Percentiles rank a stretch among this genome's conserved stretches.
Evolutionary conservation across 2,888 invertebrate species (phyloP).

Genomic region (Apoda limacodes): DNA sequence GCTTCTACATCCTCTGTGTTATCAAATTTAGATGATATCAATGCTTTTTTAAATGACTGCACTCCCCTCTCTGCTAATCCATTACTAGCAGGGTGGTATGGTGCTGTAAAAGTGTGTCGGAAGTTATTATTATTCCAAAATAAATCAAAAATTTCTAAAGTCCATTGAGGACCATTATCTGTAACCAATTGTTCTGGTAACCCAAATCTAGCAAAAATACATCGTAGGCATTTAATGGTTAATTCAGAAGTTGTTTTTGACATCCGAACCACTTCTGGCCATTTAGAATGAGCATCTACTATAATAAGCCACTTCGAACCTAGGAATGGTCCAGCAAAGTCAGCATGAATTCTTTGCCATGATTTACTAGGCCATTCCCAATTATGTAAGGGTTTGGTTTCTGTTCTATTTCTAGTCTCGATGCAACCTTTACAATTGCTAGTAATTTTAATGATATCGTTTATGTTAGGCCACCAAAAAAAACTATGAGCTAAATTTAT

Average conservation of each 20-base stretch:
- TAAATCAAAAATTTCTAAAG: not conserved
- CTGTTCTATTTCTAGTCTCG: not conserved
- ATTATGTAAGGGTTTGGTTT: not conserved
- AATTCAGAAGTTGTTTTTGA: not conserved
- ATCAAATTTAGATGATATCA: not conserved
- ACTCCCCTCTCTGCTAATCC: not conserved
- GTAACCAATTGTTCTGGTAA: slow-evolving; percentile 2
- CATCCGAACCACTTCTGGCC: slow-evolving; percentile 3
- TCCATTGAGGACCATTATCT: slow-evolving; percentile 5
- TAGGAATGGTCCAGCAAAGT: slow-evolving; percentile 9
- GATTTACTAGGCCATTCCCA: slow-evolving; percentile 9
- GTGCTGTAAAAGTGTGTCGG: slow-evolving; percentile 3
- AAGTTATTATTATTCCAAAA: slow-evolving; percentile 3
- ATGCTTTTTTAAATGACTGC: not conserved
- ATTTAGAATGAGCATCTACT: slow-evolving; percentile 7
- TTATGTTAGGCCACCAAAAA: slow-evolving; percentile 5
- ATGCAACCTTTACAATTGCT: not conserved
- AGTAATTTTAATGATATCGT: not conserved
- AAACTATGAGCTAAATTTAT: not conserved
- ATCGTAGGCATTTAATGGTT: not conserved
- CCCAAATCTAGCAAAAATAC: not conserved
- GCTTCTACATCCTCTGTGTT: not conserved
- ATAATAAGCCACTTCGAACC: slow-evolving; percentile 7
- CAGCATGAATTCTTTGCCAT: slow-evolving; percentile 9
- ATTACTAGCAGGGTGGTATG: slow-evolving; percentile 4